phyloP scores from a whole-genome alignment of 2,113 vertebrate species.

The Alligator mississippiensis region DNA sequence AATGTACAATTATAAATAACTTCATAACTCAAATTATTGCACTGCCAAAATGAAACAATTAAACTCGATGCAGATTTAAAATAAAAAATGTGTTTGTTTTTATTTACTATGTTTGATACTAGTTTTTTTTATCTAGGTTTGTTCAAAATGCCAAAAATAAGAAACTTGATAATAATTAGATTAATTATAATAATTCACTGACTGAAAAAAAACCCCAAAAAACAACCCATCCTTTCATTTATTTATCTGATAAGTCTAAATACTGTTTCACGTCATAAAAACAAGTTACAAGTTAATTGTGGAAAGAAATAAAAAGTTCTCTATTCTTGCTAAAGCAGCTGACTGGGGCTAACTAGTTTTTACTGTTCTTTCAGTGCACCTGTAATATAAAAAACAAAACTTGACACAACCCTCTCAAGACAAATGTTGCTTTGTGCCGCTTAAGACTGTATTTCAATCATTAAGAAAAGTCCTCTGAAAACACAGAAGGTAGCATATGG shows the following conservation, averaged over 20 bases:
- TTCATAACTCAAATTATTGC: background rate
- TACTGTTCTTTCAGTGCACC: conserved; percentile 78
- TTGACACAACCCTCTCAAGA: conserved; percentile 72
- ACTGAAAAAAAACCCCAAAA: background rate
- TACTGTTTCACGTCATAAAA: background rate
- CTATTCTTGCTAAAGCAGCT: conserved; percentile 45
- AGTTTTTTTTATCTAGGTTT: background rate
- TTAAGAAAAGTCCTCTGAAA: conserved; percentile 79
- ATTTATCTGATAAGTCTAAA: background rate
- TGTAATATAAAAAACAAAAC: conserved; percentile 81
- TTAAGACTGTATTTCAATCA: conserved; percentile 75
- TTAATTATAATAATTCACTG: background rate
- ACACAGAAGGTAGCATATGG: conserved; percentile 82
- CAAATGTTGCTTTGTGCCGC: conserved; percentile 81
- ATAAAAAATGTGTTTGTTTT: background rate
- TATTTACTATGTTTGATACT: background rate
- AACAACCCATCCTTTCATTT: background rate
- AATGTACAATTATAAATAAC: conserved; percentile 44
- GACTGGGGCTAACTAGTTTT: conserved; percentile 33
- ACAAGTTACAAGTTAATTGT: conserved; percentile 23
- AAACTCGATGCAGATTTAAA: background rate
- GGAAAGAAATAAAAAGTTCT: conserved; percentile 34
- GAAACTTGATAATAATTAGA: background rate
- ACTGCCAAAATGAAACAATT: background rate
- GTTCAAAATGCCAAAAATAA: background rate